phyloP scores from a whole-genome alignment of 2,888 invertebrate species.

The Sthenelais limicola region DNA sequence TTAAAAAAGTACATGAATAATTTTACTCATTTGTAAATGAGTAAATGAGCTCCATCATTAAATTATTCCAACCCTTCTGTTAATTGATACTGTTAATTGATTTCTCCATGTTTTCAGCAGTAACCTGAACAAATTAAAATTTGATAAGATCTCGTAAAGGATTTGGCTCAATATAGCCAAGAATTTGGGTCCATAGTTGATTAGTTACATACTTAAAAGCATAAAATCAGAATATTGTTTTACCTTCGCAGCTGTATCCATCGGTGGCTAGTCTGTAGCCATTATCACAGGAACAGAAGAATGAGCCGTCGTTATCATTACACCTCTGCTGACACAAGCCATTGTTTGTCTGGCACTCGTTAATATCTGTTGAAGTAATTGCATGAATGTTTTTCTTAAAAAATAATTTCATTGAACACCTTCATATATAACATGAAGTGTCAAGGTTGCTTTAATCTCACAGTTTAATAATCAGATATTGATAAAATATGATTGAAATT shows the following conservation, averaged over 20 bases:
- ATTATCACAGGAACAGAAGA: neutral
- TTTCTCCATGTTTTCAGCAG: neutral
- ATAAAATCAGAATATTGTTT: neutral
- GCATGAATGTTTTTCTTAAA: too few species aligned
- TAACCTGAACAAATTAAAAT: neutral
- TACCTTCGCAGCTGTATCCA: conserved; percentile 5
- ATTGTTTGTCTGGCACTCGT: conserved; percentile 26
- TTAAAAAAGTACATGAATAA: neutral
- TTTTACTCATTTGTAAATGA: too few species aligned
- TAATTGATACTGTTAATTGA: neutral
- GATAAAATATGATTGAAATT: too few species aligned
- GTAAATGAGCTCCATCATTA: too few species aligned
- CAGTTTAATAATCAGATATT: too few species aligned
- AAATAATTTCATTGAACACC: too few species aligned
- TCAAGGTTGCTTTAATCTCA: too few species aligned
- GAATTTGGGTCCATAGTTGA: too few species aligned
- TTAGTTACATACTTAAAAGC: neutral
- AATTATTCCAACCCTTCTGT: too few species aligned
- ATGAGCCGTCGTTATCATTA: conserved; percentile 25
- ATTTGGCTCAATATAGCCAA: too few species aligned
- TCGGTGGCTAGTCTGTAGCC: conserved; percentile 20
- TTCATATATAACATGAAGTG: too few species aligned
- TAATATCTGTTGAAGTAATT: conserved; percentile 19
- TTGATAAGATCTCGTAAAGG: too few species aligned
- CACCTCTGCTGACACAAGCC: conserved; percentile 32